A percentile compares a stretch with the other conserved stretches of the same genome.
Evolutionary conservation across 2,797 vertebrate genomes (phyloP).

Genomic region (Limosa lapponica): DNA sequence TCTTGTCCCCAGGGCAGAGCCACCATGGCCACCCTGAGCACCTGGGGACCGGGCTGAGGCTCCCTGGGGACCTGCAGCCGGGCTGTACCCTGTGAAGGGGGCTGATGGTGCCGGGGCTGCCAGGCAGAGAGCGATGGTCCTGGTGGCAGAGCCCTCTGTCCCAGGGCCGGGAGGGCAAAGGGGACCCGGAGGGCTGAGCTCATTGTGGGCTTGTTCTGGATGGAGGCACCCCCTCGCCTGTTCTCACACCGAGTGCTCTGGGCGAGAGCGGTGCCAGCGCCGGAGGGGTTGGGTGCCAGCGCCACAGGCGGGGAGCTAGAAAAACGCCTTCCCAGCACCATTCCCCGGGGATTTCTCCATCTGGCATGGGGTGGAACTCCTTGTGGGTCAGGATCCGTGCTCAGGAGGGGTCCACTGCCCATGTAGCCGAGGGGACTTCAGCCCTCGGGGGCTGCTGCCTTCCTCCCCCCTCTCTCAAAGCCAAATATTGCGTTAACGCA

Average conservation of each 20-base stretch:
- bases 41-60: background rate
- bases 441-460: background rate
- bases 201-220: background rate
- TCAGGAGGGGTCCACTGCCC: accelerated
- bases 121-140: accelerated
- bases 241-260: accelerated
- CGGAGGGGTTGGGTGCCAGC: background rate
- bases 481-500: background rate
- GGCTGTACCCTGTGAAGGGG: background rate
- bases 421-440: background rate
- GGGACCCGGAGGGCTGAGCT: background rate
- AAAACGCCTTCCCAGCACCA: background rate
- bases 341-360: background rate
- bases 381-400: background rate
- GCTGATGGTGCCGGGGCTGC: background rate
- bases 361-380: background rate
- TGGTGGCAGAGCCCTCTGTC: accelerated
- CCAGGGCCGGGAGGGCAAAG: accelerated
- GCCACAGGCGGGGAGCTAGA: background rate
- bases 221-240: accelerated
- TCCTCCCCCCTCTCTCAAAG: accelerated
- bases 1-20: background rate
- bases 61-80: accelerated
- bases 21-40: background rate
- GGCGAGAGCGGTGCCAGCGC: background rate